Conservation (phyloP, 2,888 invertebrate species). For the Proisotoma minuta region DNA sequence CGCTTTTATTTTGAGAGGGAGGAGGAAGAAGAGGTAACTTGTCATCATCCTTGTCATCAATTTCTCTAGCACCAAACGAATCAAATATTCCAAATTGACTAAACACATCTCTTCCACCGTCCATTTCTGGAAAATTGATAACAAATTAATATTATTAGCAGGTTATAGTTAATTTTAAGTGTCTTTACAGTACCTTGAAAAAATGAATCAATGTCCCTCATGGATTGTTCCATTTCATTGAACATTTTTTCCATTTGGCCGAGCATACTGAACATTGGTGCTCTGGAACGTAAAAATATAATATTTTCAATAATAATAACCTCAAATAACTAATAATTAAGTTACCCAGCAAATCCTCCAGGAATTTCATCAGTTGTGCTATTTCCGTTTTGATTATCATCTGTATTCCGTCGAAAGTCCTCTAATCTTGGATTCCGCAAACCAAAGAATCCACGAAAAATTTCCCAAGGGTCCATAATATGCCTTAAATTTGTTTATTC, state of each 20-base stretch:
- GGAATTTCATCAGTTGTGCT: background rate
- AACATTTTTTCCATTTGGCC: constrained; percentile 19
- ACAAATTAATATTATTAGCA: background rate
- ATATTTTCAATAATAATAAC: too few relatives aligned
- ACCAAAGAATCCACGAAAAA: constrained; percentile 20
- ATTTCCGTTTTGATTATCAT: background rate
- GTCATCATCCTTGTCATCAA: background rate
- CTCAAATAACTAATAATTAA: too few relatives aligned
- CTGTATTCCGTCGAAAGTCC: too few relatives aligned
- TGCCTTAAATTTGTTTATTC: too few relatives aligned
- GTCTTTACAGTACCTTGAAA: constrained; percentile 22
- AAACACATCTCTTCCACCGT: background rate
- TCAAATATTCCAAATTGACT: background rate
- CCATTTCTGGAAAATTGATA: too few relatives aligned
- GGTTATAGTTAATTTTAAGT: background rate
- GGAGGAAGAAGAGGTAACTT: background rate
- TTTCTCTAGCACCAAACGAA: background rate
- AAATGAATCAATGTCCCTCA: constrained; percentile 15
- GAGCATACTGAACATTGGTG: too few relatives aligned
- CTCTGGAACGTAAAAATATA: too few relatives aligned
- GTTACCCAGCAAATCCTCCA: background rate
- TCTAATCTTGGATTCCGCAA: background rate
- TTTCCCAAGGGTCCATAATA: constrained; percentile 19
- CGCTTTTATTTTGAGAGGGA: background rate
- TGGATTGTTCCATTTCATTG: constrained; percentile 21